These are phyloP conservation scores for Phragmatobia fuliginosa DNA, from an alignment of 2,888 invertebrate genomes.

Conservation along the genomic window DNA sequence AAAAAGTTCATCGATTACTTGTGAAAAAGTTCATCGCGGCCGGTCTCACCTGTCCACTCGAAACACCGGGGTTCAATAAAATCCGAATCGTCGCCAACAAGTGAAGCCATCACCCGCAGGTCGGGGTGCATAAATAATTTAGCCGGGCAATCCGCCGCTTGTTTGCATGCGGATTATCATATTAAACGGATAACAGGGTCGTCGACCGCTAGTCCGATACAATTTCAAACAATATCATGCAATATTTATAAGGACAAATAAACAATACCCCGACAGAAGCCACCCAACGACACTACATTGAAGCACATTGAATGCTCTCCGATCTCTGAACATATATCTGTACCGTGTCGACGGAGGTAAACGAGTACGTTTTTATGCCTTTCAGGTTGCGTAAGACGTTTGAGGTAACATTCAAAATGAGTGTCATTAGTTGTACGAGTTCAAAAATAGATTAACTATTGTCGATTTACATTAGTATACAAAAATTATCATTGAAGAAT, in stretches of 20 bases:
- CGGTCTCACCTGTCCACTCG: conserved; percentile 63
- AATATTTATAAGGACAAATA: conserved; percentile 80
- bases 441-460: not conserved
- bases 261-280: conserved; percentile 50
- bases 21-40: conserved; percentile 58
- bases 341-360: conserved; percentile 21
- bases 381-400: conserved; percentile 15
- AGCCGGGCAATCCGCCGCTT: conserved; percentile 81
- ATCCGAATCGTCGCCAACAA: conserved; percentile 70
- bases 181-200: conserved; percentile 85
- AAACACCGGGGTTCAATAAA: conserved; percentile 74
- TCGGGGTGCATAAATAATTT: conserved; percentile 85
- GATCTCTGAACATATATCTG: not conserved
- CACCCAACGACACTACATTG: conserved; percentile 24
- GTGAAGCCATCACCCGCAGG: conserved; percentile 78
- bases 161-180: conserved; percentile 86
- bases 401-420: conserved; percentile 15
- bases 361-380: conserved; percentile 21
- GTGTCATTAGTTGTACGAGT: not conserved
- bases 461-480: not conserved
- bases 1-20: too few relatives aligned
- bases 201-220: conserved; percentile 72
- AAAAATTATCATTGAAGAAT: not conserved
- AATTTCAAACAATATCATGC: conserved; percentile 82
- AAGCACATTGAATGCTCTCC: conserved; percentile 29